Evolutionary conservation across 2,888 invertebrate species (phyloP).

Genomic region (Ypsolopha sequella): DNA sequence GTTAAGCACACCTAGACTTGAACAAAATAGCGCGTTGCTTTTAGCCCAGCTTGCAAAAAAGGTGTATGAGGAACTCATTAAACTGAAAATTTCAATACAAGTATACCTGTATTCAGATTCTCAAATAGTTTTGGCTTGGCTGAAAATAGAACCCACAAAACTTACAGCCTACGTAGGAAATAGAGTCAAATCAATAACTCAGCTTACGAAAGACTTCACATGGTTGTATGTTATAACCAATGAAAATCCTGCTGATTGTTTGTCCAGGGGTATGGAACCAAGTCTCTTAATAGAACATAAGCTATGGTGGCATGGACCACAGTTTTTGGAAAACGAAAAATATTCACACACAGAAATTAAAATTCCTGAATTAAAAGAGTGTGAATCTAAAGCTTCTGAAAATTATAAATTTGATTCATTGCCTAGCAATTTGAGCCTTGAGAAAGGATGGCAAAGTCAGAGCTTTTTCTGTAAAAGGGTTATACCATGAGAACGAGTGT

Average conservation of each 20-base stretch:
- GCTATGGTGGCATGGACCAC: conserved; percentile 8
- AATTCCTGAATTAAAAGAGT: not conserved
- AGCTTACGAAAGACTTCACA: conserved; percentile 5
- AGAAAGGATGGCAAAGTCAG: conserved; percentile 8
- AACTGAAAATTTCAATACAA: not conserved
- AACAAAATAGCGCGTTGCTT: conserved; percentile 11
- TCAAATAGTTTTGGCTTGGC: conserved; percentile 10
- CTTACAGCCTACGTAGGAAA: conserved; percentile 11
- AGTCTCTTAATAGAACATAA: not conserved
- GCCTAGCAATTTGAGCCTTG: not conserved
- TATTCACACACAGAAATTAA: not conserved
- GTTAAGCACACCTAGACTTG: conserved; percentile 8
- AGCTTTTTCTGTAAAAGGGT: not conserved
- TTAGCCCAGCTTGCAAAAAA: conserved; percentile 6
- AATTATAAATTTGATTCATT: not conserved
- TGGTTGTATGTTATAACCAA: conserved; percentile 9
- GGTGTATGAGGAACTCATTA: not conserved
- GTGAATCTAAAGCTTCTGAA: not conserved
- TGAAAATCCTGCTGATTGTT: conserved; percentile 10
- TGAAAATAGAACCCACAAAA: conserved; percentile 5
- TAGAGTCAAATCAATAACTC: conserved; percentile 8
- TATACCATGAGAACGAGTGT: no score
- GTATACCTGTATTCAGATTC: conserved; percentile 9
- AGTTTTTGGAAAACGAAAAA: not conserved
- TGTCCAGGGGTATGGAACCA: conserved; percentile 8